phyloP scores from a whole-genome alignment of 2,113 vertebrate genomes.

The Steatornis caripensis region DNA sequence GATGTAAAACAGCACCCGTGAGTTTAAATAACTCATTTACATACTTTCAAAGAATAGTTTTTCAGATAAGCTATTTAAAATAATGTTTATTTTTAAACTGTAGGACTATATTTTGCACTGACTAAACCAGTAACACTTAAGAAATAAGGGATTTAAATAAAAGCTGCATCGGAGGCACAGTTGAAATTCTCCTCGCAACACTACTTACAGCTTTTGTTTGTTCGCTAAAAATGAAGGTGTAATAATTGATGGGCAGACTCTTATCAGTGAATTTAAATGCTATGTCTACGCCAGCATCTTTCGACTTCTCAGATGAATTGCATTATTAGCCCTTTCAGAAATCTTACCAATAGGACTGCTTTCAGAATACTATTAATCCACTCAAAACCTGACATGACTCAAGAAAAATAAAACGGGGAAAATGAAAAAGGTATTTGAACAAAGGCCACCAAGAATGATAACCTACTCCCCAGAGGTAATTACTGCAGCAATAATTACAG shows the following conservation, averaged over 20 bases:
- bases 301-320: neutral
- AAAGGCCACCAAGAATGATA: conserved; percentile 51
- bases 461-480: conserved; percentile 38
- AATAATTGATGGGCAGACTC: conserved; percentile 27
- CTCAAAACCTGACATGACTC: conserved; percentile 26
- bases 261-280: conserved; percentile 4
- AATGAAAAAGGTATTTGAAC: conserved; percentile 29
- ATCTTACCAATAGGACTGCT: neutral
- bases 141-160: conserved; percentile 13
- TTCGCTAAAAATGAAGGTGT: conserved; percentile 7
- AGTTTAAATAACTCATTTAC: conserved; percentile 59
- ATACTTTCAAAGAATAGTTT: conserved; percentile 39
- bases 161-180: neutral
- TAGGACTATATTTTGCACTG: conserved; percentile 1
- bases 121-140: conserved; percentile 17
- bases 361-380: conserved; percentile 8
- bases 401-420: conserved; percentile 22
- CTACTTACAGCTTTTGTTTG: conserved; percentile 17
- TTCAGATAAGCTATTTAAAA: conserved; percentile 28
- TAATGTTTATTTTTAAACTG: conserved; percentile 38
- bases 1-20: conserved; percentile 30
- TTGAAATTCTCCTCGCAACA: conserved; percentile 9
- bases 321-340: conserved; percentile 32
- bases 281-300: neutral
- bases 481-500: conserved; percentile 50